phyloP scores from a whole-genome alignment of 2,888 invertebrate species.

The Cheilosia vulpina region DNA sequence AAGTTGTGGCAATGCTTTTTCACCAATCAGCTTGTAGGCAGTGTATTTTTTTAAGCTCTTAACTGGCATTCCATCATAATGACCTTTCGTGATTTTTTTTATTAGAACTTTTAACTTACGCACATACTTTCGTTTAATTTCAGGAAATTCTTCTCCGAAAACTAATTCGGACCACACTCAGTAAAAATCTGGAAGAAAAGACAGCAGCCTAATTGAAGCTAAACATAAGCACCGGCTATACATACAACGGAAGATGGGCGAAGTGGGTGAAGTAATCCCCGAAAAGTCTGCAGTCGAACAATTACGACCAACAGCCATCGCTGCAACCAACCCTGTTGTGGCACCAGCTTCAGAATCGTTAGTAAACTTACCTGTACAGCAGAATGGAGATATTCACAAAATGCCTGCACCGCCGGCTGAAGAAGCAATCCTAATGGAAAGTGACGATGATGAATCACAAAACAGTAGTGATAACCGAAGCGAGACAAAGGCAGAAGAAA shows the following conservation, averaged over 20 bases:
- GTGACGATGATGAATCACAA: conserved; percentile 80
- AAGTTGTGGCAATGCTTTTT: too few species aligned
- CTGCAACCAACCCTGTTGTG: conserved; percentile 55
- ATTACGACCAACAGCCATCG: conserved; percentile 75
- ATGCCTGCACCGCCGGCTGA: conserved; percentile 44
- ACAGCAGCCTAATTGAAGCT: neutral
- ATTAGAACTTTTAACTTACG: neutral
- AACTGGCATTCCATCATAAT: too few species aligned
- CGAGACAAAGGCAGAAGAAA: conserved; percentile 64
- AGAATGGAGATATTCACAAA: conserved; percentile 79
- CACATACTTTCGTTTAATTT: neutral
- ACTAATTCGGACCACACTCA: neutral
- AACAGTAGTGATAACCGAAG: conserved; percentile 76
- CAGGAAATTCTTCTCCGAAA: neutral
- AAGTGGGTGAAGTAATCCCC: conserved; percentile 77
- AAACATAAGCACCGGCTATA: neutral
- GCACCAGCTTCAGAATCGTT: conserved; percentile 76
- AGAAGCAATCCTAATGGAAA: conserved; percentile 58
- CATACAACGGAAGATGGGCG: conserved; percentile 65
- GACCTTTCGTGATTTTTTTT: too few species aligned
- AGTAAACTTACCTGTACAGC: conserved; percentile 70
- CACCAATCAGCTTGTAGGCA: too few species aligned
- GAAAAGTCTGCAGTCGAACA: conserved; percentile 76
- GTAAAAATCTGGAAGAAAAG: conserved; percentile 1
- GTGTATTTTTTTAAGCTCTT: too few species aligned